A percentile compares a stretch with the other conserved stretches of the same genome.
Conservation (phyloP, 2,888 invertebrate genomes). For the Trichogramma evanescens region DNA sequence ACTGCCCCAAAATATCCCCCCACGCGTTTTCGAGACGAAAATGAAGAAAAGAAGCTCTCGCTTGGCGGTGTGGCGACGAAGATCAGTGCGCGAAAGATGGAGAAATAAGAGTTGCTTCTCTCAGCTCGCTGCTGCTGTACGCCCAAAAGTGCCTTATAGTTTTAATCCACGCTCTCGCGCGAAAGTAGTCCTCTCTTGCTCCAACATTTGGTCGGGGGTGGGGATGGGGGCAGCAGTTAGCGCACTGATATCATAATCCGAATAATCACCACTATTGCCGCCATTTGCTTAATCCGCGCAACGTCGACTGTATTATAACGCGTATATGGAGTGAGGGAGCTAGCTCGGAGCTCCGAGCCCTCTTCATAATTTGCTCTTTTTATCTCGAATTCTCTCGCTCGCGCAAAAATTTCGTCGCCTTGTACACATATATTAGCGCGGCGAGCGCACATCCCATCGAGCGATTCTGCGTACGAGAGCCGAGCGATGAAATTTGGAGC, state of each 20-base stretch:
- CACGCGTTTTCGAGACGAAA: neutral
- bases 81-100: no score
- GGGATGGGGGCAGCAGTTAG: conserved; percentile 40
- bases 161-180: conserved; percentile 38
- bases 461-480: neutral
- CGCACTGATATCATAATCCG: conserved; percentile 49
- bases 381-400: no score
- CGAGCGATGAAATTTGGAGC: neutral
- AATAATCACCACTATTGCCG: conserved; percentile 49
- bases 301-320: conserved; percentile 8
- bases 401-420: no score
- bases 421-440: neutral
- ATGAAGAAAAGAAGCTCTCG: conserved; percentile 16
- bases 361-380: no score
- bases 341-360: no score
- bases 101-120: no score
- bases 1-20: neutral
- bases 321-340: no score
- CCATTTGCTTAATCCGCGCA: conserved; percentile 45
- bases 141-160: conserved; percentile 33
- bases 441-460: neutral
- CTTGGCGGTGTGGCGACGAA: conserved; percentile 30
- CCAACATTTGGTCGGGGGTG: no score
- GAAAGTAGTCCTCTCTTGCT: no score
- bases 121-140: no score